Evolutionary conservation across 2,888 invertebrate species (phyloP), one percentile per base, ranked within the genome.

Genomic region (Drepanosiphum platanoidis): DNA sequence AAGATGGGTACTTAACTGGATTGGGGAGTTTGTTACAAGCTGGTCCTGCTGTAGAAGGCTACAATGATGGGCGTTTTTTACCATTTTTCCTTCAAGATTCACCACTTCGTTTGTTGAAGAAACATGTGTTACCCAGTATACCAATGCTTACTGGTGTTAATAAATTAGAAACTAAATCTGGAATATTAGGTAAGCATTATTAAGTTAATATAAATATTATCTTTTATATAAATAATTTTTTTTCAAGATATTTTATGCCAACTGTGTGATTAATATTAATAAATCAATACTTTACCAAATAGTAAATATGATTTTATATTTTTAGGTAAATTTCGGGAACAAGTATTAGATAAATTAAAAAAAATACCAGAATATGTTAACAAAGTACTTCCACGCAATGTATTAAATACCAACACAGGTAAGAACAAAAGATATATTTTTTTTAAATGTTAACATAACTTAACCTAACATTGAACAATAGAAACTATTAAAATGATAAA

Each of bases 81-180:
- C 95, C 95, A 0, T 92, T 93, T 11, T 89, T 94, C 30, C 90
- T 95, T 2, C 90, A 91, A n/a, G 91, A 92, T 30, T 90, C 92
- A 70, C 94, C 95, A 0, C 90, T 93, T 3, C 90, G 92, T 36
- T 91, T 93, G 3, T 89, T 95, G 78, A 81, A 86, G 27, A 90
- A 90, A 42, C 92, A 91, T 39, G 90, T 92, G 61, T 90, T 91
- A 81, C 91, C 91, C 0, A 91, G 91, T 3, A 91, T 93, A 27
- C 95, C 95, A 0, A 89, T 95, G 87, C 90, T 95, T 18, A 94
- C 94, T 0, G 95, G 95, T 1, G 93, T 94, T 3, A 92, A 93
- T 0, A 93, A 93, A 75, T 93, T 94, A 71, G 95, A 95, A 90
- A 94, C 94, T 34, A 86, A 86, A 86, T 83, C 86, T 80, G 77